Base-by-base conservation (phyloP, 2,888 invertebrate species). In the Metellina segmentata region DNA sequence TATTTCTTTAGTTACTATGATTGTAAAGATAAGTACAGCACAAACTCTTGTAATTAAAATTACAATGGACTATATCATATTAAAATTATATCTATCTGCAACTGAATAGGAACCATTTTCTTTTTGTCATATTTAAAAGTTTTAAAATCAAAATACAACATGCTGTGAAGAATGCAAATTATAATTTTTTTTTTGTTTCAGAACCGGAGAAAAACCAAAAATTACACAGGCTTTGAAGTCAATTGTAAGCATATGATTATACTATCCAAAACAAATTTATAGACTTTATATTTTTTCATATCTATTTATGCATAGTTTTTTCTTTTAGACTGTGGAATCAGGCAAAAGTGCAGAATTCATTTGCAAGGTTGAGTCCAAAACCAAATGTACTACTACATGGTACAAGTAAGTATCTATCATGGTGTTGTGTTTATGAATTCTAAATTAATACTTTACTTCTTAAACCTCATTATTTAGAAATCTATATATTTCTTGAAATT, bases 301-400 rank as follows among this genome's bases (percentile, higher is more conserved):
- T 61, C 61, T 85, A 11, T 6, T 53, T 49, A 48, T 16, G 49
- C 0, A 6, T 49, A n/a, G 0, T 69, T 34, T 52, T 72, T 83
- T 83, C 77, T 79, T 77, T 72, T 95, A 97, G 96, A 96, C 96
- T 89, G 96, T 96, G 34, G 96, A 96, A 94, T 97, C 97, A 95
- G 97, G 96, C 70, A 97, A 97, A 94, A 96, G 97, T 87, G 97
- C 97, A 19, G 98, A 98, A 95, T 97, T 98, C 93, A 95, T 97
- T 61, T 97, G 97, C 51, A 96, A 96, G 79, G 96, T 98, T 72
- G 92, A 92, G 9, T 96, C 97, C 94, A 96, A 96, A 91, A 95
- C 97, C 94, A 97, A 97, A 93, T 97, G 97, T 94, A 97, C 97
- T 94, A 96, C 98, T 85, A 97, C 96, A 78, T 98, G 98, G 98